Base-by-base conservation (phyloP, 2,888 invertebrate genomes). In the Psylliodes chrysocephalus region DNA sequence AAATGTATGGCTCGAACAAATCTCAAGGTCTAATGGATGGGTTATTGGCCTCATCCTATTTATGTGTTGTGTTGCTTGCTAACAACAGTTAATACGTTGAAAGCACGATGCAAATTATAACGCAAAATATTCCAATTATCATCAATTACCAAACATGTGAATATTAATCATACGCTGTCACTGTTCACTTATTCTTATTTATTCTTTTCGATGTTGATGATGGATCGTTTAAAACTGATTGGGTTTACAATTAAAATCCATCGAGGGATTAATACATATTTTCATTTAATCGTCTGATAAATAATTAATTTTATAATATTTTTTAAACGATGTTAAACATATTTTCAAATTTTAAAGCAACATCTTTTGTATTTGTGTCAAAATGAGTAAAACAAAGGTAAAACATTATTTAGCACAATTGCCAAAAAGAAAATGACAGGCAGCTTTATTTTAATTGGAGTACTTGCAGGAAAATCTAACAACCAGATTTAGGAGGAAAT, bases 81-180 rank as follows among this genome's bases (percentile, higher is more conserved):
- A 49, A 49, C 49, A 17, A 28, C 49, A 49, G 49, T 49, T 49
- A n/a, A n/a, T n/a, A 49, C 6, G n/a, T 49, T 10, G 28, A 49
- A 49, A 49, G 47, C 19, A 35, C 8, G 49, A 38, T 35, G 57
- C 57, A 47, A 54, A 47, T 57, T 57, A 49, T 49, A 47, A 57
- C 38, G 57, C 57, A 57, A 57, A 56, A 57, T 57, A 57, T 47
- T 49, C 33, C 57, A 57, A 35, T 57, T 57, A 57, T 38, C 47
- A 18, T 49, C 47, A 47, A 57, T 54, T 47, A 47, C 35, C 12
- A 30, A 15, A 18, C n/a, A 15, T 25, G 15, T 28, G 49, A 49
- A 49, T 30, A 30, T 49, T 30, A 49, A 49, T 49, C 49, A 25
- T 28, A 15, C 15, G n/a, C 8, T 49, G 17, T 30, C 49, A 28